Evolutionary conservation across 1,140 invertebrate genomes (phyloP).

Genomic region (Daktulosphaira vitifoliae): DNA sequence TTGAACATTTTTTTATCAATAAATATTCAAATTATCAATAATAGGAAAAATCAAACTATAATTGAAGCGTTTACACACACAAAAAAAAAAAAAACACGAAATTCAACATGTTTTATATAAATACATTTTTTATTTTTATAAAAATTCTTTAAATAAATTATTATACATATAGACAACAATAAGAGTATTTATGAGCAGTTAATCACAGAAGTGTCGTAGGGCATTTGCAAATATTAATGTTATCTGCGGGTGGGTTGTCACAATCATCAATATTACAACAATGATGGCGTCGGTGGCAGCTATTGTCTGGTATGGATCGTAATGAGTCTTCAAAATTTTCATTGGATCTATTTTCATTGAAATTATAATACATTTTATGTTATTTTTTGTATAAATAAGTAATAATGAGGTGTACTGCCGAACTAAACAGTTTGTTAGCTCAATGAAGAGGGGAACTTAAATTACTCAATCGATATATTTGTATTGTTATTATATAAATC

Average conservation of each 20-base stretch:
- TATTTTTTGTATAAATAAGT: no score
- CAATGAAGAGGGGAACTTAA: no score
- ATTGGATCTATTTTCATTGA: not conserved
- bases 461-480: no score
- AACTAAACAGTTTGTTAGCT: no score
- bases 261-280: not conserved
- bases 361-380: no score
- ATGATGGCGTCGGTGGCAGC: not conserved
- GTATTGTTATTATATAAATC: no score
- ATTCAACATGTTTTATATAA: no score
- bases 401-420: no score
- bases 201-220: conserved; percentile 13
- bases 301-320: not conserved
- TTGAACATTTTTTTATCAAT: conserved; percentile 34
- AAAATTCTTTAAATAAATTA: conserved; percentile 9
- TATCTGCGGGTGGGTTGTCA: not conserved
- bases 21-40: not conserved
- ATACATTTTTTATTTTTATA: not conserved
- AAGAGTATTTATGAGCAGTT: conserved; percentile 5
- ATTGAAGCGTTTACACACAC: no score
- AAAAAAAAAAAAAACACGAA: no score
- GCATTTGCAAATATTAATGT: conserved; percentile 11
- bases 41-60: no score
- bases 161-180: conserved; percentile 1
- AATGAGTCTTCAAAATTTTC: conserved; percentile 24